Evolutionary conservation across 2,888 invertebrate species (phyloP).

Genomic region (Xylota segnis): DNA sequence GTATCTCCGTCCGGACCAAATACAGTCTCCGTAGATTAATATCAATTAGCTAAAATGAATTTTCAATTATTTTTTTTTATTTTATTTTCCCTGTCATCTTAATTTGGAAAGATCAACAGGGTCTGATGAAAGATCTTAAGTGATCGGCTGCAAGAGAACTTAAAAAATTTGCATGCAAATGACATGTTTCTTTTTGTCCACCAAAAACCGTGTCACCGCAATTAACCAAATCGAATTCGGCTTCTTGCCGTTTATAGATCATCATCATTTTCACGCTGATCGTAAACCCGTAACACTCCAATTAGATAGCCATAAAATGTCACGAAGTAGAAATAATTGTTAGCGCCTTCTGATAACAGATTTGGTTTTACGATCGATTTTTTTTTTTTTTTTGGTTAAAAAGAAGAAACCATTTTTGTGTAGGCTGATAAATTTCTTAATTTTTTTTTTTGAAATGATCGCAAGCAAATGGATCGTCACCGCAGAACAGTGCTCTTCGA

Average conservation of each 20-base stretch:
- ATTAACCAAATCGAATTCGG: constrained; percentile 57
- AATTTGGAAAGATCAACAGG: constrained; percentile 50
- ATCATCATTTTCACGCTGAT: constrained; percentile 37
- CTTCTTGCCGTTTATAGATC: constrained; percentile 32
- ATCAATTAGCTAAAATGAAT: constrained; percentile 58
- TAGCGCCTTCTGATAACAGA: constrained; percentile 50
- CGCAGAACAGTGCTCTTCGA: not conserved
- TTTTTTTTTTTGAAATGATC: constrained; percentile 45
- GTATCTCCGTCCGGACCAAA: constrained; percentile 38
- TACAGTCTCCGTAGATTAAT: constrained; percentile 43
- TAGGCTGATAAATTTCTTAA: constrained; percentile 43
- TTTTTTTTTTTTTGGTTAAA: too few species aligned
- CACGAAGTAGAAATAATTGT: constrained; percentile 49
- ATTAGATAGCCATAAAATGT: constrained; percentile 58
- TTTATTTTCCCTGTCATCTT: not conserved
- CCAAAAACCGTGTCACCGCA: constrained; percentile 18
- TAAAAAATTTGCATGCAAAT: constrained; percentile 63
- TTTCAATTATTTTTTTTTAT: not conserved
- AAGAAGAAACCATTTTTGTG: not conserved
- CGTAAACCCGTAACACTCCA: constrained; percentile 56
- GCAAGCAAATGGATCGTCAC: not conserved
- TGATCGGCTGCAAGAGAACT: constrained; percentile 39
- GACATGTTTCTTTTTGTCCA: not conserved
- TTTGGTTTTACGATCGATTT: constrained; percentile 56
- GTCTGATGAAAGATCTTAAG: constrained; percentile 46